A percentile compares a stretch with the other conserved stretches of the same genome.
Conservation (phyloP, 2,797 vertebrate genomes). For the Pantherophis alleghaniensis region DNA sequence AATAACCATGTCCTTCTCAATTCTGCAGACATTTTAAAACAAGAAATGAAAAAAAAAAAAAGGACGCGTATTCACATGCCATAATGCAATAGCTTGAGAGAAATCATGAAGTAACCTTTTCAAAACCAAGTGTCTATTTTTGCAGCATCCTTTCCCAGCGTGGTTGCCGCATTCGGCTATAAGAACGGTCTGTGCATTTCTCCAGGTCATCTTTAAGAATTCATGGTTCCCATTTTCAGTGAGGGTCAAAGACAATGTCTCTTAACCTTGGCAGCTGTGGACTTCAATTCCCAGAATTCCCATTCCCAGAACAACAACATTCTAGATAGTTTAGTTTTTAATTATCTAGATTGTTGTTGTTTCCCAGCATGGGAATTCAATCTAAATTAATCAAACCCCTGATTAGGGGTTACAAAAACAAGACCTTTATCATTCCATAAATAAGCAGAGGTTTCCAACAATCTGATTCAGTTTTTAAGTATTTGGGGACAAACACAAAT, state of each 20-base stretch:
- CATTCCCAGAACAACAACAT: not conserved
- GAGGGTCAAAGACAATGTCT: not conserved
- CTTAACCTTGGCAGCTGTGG: not conserved
- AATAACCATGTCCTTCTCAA: too few relatives aligned
- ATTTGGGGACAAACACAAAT: not conserved
- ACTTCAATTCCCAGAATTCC: not conserved
- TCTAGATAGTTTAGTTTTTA: not conserved
- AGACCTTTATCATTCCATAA: not conserved
- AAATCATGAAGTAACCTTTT: not conserved
- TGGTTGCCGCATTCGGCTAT: not conserved
- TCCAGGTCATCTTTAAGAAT: not conserved
- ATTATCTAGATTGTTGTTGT: not conserved
- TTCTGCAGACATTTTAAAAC: not conserved
- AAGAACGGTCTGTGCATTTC: not conserved
- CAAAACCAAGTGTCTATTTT: conserved; percentile 3
- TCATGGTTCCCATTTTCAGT: not conserved
- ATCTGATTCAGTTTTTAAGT: not conserved
- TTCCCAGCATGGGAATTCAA: not conserved
- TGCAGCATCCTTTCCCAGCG: not conserved
- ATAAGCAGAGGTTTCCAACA: not conserved
- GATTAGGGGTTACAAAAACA: not conserved
- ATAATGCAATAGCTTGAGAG: not conserved
- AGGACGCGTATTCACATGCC: not conserved
- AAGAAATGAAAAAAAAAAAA: not conserved
- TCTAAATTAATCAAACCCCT: not conserved